Conservation (phyloP, 2,797 vertebrate genomes). For the Hydrophis major region DNA sequence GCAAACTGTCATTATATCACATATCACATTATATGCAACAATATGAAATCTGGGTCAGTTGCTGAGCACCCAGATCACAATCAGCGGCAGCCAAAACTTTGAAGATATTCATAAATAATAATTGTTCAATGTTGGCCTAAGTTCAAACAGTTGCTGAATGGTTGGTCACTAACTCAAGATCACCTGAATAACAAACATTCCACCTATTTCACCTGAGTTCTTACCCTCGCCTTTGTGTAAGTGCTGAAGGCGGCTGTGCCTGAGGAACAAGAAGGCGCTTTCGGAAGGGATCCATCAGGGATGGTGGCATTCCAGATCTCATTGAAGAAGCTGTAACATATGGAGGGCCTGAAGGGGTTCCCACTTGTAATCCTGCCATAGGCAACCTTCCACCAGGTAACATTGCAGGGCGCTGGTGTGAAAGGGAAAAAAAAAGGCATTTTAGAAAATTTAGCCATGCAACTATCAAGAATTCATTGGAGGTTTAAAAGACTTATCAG, state of each 20-base stretch:
- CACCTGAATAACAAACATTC: neutral
- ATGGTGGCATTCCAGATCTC: slow-evolving; percentile 86
- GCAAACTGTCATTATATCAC: neutral
- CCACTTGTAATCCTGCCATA: slow-evolving; percentile 83
- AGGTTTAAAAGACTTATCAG: neutral
- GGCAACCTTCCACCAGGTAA: slow-evolving; percentile 80
- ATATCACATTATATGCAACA: neutral
- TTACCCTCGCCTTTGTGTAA: slow-evolving; percentile 86
- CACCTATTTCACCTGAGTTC: slow-evolving; percentile 12
- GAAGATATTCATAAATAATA: neutral
- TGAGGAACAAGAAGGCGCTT: slow-evolving; percentile 89
- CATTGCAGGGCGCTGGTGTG: slow-evolving; percentile 82
- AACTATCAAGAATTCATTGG: neutral
- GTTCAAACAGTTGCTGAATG: neutral
- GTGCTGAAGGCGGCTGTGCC: slow-evolving; percentile 75
- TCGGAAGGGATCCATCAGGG: slow-evolving; percentile 86
- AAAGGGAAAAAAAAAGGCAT: slow-evolving; percentile 12
- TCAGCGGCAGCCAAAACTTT: neutral
- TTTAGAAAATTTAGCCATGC: neutral
- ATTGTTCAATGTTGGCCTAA: neutral
- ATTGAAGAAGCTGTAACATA: slow-evolving; percentile 82
- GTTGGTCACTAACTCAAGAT: neutral
- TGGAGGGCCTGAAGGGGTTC: slow-evolving; percentile 82
- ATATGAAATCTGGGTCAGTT: neutral
- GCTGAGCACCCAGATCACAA: neutral